A percentile compares a stretch with the other conserved stretches of the same genome.
phyloP scores from a whole-genome alignment of 2,888 invertebrate genomes.

The Euproctis similis region DNA sequence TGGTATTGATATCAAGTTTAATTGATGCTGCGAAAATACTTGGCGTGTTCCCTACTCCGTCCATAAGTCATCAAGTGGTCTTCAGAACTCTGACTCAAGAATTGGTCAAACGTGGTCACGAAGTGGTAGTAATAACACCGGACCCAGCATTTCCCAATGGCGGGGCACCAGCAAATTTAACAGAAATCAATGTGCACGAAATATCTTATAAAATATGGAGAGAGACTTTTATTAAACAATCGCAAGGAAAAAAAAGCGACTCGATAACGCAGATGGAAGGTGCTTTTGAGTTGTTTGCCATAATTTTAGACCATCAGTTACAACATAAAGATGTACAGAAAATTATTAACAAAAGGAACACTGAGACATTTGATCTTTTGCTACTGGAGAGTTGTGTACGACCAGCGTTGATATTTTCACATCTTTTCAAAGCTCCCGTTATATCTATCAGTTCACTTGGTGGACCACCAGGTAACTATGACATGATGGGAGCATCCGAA shows the following conservation, averaged over 20 bases:
- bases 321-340: constrained; percentile 11
- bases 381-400: constrained; percentile 29
- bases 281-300: constrained; percentile 7
- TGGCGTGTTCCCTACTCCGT: constrained; percentile 43
- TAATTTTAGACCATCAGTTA: constrained; percentile 17
- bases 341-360: constrained; percentile 11
- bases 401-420: constrained; percentile 24
- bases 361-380: constrained; percentile 27
- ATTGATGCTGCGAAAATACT: constrained; percentile 24
- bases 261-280: constrained; percentile 7
- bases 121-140: constrained; percentile 53
- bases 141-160: constrained; percentile 42
- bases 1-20: neutral
- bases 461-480: constrained; percentile 13
- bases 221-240: constrained; percentile 3
- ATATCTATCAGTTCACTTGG: constrained; percentile 40
- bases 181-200: constrained; percentile 49
- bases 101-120: constrained; percentile 56
- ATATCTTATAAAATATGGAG: constrained; percentile 30
- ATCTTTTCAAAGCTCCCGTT: constrained; percentile 33
- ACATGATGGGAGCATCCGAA: constrained; percentile 9
- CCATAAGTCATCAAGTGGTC: constrained; percentile 62
- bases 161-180: constrained; percentile 38
- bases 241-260: constrained; percentile 9
- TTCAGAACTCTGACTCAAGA: constrained; percentile 48